Percentiles rank a stretch among this genome's conserved stretches.
These are phyloP conservation scores for Tortrix viridana DNA, from an alignment of 2,888 invertebrate species.

Conservation along the genomic window DNA sequence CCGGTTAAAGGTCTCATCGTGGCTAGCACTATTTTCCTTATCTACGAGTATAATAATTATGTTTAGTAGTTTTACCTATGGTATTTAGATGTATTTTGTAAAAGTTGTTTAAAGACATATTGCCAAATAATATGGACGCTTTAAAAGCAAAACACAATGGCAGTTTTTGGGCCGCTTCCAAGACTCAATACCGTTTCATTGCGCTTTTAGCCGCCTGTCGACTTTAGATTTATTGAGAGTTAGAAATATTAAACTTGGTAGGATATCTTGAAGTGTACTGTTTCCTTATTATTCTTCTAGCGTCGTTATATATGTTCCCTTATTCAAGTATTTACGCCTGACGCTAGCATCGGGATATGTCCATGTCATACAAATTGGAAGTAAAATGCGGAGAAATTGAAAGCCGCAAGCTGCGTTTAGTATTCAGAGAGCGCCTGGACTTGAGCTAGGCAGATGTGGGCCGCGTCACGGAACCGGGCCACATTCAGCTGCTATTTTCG, in stretches of 20 bases:
- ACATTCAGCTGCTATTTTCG: conserved; percentile 51
- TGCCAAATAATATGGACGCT: conserved; percentile 22
- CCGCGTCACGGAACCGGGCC: conserved; percentile 68
- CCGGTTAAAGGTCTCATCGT: background rate
- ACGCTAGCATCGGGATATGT: conserved; percentile 43
- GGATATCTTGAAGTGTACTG: no score
- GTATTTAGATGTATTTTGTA: conserved; percentile 6
- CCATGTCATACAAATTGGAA: conserved; percentile 56
- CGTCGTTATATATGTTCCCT: background rate
- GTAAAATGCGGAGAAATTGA: conserved; percentile 66
- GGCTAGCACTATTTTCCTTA: conserved; percentile 19
- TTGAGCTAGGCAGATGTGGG: conserved; percentile 73
- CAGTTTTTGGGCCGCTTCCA: conserved; percentile 30
- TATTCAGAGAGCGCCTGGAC: conserved; percentile 74
- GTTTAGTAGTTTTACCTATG: conserved; percentile 15
- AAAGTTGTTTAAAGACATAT: conserved; percentile 17
- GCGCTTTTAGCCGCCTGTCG: conserved; percentile 12
- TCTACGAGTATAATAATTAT: background rate
- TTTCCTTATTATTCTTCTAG: no score
- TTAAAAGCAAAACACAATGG: conserved; percentile 11
- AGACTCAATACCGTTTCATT: conserved; percentile 12
- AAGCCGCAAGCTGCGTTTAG: conserved; percentile 65
- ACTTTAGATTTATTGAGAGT: conserved; percentile 14
- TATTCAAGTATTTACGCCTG: background rate
- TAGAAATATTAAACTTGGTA: no score